A percentile compares a stretch with the other conserved stretches of the same genome.
Evolutionary conservation across 1,140 invertebrate species (phyloP).

Genomic region (Orius laevigatus): DNA sequence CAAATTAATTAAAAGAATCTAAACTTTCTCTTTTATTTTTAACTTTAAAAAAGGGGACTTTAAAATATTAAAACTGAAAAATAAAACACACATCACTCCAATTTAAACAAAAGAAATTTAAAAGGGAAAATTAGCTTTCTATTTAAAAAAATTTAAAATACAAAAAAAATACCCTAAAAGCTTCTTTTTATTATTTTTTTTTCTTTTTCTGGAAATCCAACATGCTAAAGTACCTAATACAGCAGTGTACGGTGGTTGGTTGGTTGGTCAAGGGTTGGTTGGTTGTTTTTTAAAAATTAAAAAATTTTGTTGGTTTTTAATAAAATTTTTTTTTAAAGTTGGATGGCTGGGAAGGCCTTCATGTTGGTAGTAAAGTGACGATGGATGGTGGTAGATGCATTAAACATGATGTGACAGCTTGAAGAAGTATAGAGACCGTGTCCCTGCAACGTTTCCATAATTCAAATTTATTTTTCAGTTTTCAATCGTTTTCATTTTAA

Average conservation of each 20-base stretch:
- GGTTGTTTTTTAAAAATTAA: conserved; percentile 14
- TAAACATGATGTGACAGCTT: conserved; percentile 14
- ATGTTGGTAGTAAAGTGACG: conserved; percentile 15
- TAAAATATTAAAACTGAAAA: too few species aligned
- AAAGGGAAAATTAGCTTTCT: too few species aligned
- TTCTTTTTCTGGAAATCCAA: too few species aligned
- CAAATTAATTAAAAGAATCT: too few species aligned
- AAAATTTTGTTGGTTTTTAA: conserved; percentile 9
- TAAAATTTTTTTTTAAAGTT: conserved; percentile 7
- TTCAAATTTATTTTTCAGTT: conserved; percentile 11
- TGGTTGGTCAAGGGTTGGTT: conserved; percentile 16
- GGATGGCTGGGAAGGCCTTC: conserved; percentile 15
- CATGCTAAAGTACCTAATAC: conserved; percentile 17
- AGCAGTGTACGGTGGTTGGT: conserved; percentile 17
- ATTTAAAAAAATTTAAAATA: too few species aligned
- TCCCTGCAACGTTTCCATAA: conserved; percentile 18
- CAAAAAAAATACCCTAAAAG: too few species aligned
- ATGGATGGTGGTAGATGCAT: conserved; percentile 17
- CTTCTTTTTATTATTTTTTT: too few species aligned
- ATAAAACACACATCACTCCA: too few species aligned
- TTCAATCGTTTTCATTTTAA: conserved; percentile 6
- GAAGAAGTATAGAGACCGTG: conserved; percentile 16
- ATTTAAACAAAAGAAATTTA: too few species aligned
- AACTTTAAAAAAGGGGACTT: too few species aligned
- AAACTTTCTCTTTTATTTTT: too few species aligned